Evolutionary conservation across 2,888 invertebrate species (phyloP), one percentile per base, ranked within the genome.

Genomic region (Papilio demoleus): DNA sequence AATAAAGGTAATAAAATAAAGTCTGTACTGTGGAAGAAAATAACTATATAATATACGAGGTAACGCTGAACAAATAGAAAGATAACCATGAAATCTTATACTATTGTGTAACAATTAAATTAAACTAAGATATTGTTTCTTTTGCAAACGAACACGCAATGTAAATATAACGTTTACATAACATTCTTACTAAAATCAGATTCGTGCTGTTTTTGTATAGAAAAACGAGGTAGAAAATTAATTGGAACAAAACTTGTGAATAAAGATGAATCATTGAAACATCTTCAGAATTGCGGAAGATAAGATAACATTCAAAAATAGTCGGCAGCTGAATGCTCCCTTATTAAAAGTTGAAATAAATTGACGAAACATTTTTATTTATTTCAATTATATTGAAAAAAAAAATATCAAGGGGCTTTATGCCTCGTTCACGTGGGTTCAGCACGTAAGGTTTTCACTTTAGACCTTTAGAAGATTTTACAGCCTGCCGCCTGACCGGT

Each of bases 341-440:
- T 53, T 53, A 31, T 27, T n/a, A 31, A n/a, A 53, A 31, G 3
- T 27, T 11, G 0, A 50, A 50, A 27, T 50, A 19, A 27, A 50
- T 50, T n/a, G 14, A 27, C 22, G 56, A 53, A 6, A 19, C 9
- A 45, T 19, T 47, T 58, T 66, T 38, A 17, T 36, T 42, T 64
- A 19, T 59, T 70, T 74, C 71, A 72, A 77, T 75, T 3, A 31
- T 4, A 31, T 31, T 31, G 31, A 4, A 76, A n/a, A 42, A 19
- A 2, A 45, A 45, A 9, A 4, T 19, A 14, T 9, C 2, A 45
- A 45, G 17, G 19, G 17, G 2, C 19, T 31, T 31, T 31, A 4
- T 6, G 31, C 31, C n/a, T n/a, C n/a, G n/a, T n/a, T n/a, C n/a
- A n/a, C n/a, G n/a, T n/a, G n/a, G n/a, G n/a, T n/a, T n/a, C n/a